phyloP scores from a whole-genome alignment of 2,797 vertebrate genomes.

The Tamandua tetradactyla region DNA sequence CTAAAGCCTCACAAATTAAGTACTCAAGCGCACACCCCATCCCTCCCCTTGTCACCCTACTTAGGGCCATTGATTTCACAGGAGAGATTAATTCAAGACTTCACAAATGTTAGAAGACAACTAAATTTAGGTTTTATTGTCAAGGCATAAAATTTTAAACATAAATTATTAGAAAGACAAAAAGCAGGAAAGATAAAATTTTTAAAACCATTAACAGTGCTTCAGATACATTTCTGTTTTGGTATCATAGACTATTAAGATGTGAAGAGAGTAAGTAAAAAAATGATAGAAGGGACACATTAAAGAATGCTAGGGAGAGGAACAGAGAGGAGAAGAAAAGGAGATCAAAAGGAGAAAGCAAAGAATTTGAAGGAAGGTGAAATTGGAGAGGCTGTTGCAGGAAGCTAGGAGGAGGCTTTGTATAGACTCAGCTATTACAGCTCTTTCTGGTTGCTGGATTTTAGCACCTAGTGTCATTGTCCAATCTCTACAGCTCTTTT shows the following conservation, averaged over 20 bases:
- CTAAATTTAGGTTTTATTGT: constrained; percentile 17
- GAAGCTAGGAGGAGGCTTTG: background rate
- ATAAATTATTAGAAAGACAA: constrained; percentile 16
- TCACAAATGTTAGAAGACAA: background rate
- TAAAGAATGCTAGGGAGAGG: background rate
- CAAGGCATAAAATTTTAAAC: background rate
- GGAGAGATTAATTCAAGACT: background rate
- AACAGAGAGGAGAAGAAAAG: background rate
- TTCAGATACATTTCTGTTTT: background rate
- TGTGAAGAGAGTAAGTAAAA: too few relatives aligned
- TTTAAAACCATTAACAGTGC: background rate
- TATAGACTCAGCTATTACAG: too few relatives aligned
- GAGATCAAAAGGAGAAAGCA: background rate
- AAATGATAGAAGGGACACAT: background rate
- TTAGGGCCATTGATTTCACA: background rate
- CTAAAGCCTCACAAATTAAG: background rate
- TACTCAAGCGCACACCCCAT: background rate
- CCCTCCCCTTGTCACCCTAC: too few relatives aligned
- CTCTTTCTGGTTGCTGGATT: background rate
- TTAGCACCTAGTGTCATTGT: background rate
- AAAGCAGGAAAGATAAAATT: background rate
- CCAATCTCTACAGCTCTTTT: background rate
- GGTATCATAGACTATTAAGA: background rate
- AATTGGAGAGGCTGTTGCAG: background rate
- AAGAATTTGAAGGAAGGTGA: background rate